Percentiles rank a stretch among this genome's conserved stretches.
Conservation (phyloP, 1,140 invertebrate species). For the Drosophila athabasca region DNA sequence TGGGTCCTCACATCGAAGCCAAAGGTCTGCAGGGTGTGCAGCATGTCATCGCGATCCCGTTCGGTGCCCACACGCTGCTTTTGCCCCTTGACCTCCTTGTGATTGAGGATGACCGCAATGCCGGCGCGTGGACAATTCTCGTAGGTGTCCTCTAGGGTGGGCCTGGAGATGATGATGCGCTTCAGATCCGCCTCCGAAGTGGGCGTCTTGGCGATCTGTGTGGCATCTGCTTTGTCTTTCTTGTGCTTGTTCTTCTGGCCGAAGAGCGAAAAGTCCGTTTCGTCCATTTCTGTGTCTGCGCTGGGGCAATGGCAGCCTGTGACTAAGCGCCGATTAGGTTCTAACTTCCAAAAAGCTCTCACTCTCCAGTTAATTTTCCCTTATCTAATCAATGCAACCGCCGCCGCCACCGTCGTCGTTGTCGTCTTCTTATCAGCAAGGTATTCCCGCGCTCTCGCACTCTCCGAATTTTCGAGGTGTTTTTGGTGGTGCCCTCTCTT, state of each 20-base stretch:
- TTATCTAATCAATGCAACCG: conserved; percentile 56
- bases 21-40: conserved; percentile 78
- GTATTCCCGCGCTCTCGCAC: too few species aligned
- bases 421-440: conserved; percentile 18
- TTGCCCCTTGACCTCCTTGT: conserved; percentile 86
- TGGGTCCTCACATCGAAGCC: conserved; percentile 86
- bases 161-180: conserved; percentile 59
- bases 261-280: conserved; percentile 72
- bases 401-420: not conserved
- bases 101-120: conserved; percentile 90
- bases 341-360: conserved; percentile 44
- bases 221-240: conserved; percentile 80
- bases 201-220: conserved; percentile 55
- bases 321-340: conserved; percentile 52
- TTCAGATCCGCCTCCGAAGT: conserved; percentile 62
- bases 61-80: conserved; percentile 83
- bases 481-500: not conserved
- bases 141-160: conserved; percentile 85
- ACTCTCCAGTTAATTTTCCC: not conserved
- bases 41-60: conserved; percentile 83
- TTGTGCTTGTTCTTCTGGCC: conserved; percentile 68
- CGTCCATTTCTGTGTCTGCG: conserved; percentile 59
- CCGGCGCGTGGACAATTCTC: conserved; percentile 86
- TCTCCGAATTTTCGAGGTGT: too few species aligned
- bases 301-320: conserved; percentile 21